Percentiles rank a stretch among this genome's conserved stretches.
Conservation (phyloP, 1,140 invertebrate genomes). For the Anastrepha obliqua region DNA sequence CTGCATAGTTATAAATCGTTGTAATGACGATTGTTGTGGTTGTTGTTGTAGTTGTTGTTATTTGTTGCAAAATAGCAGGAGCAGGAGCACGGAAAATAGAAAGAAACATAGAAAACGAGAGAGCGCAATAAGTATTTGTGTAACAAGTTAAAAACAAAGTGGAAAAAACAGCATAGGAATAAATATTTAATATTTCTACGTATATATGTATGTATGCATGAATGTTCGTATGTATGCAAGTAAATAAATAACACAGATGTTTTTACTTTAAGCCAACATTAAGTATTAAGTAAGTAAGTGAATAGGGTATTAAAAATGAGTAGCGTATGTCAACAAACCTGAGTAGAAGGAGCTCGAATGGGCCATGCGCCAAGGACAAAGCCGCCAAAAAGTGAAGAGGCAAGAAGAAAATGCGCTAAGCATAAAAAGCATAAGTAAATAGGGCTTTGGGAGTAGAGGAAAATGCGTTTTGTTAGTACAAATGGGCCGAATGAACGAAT, state of each 20-base stretch:
- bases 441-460: background rate
- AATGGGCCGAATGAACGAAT: background rate
- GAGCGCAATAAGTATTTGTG: slow-evolving; percentile 33
- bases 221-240: background rate
- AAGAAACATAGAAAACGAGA: slow-evolving; percentile 26
- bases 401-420: background rate
- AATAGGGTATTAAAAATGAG: slow-evolving; percentile 29
- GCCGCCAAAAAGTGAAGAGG: background rate
- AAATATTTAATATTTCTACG: background rate
- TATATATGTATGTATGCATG: background rate
- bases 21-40: background rate
- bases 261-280: slow-evolving; percentile 1
- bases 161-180: background rate
- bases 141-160: background rate
- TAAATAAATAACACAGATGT: slow-evolving; percentile 47
- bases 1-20: slow-evolving; percentile 78
- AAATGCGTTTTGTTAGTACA: background rate
- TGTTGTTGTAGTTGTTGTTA: background rate
- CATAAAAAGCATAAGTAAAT: slow-evolving; percentile 21
- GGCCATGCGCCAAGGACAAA: too few relatives aligned
- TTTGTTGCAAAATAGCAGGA: slow-evolving; percentile 20
- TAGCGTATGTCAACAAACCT: background rate
- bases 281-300: slow-evolving; percentile 27
- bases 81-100: slow-evolving; percentile 6
- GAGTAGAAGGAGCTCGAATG: background rate